Conservation (phyloP, 2,888 invertebrate species). For the Noctuana brunneofusca region DNA sequence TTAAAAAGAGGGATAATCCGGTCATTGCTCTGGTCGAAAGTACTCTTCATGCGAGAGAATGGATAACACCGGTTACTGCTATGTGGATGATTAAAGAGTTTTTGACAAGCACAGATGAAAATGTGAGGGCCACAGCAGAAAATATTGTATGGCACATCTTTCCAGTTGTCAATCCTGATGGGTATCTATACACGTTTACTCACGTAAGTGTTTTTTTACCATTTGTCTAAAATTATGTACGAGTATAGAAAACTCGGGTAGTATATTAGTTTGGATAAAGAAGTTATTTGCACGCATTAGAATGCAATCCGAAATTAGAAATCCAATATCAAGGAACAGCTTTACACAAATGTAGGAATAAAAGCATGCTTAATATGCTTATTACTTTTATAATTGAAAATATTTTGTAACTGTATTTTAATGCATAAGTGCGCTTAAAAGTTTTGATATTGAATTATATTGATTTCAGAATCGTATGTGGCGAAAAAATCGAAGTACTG, state of each 20-base stretch:
- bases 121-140: conserved; percentile 81
- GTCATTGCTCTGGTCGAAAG: conserved; percentile 62
- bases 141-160: conserved; percentile 89
- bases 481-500: conserved; percentile 83
- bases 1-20: conserved; percentile 43
- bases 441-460: background rate
- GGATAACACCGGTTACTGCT: conserved; percentile 86
- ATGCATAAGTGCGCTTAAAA: too few relatives aligned
- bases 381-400: too few relatives aligned
- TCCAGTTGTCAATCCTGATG: conserved; percentile 89
- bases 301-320: too few relatives aligned
- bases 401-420: too few relatives aligned
- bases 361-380: too few relatives aligned
- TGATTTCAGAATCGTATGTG: conserved; percentile 84
- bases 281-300: too few relatives aligned
- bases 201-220: conserved; percentile 69
- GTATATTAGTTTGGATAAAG: too few relatives aligned
- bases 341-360: too few relatives aligned
- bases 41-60: conserved; percentile 89
- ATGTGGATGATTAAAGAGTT: conserved; percentile 87
- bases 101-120: conserved; percentile 80
- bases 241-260: too few relatives aligned
- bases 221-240: too few relatives aligned
- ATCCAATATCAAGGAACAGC: too few relatives aligned
- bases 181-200: conserved; percentile 85